These are phyloP conservation scores for Geopemphigus sp. DNA, from an alignment of 1,140 invertebrate species.

Conservation along the genomic window DNA sequence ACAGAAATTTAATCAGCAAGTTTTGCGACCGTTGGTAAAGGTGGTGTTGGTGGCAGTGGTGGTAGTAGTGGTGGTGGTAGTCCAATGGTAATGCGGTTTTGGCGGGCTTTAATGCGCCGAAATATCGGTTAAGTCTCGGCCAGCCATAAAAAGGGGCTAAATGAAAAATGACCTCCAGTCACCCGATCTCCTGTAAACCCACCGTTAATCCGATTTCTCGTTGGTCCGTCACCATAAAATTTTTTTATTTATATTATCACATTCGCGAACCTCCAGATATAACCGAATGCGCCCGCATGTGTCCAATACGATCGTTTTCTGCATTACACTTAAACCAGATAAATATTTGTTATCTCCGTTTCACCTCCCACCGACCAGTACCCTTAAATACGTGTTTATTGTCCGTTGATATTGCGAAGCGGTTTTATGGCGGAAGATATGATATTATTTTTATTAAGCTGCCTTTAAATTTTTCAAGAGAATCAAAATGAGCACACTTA, in stretches of 20 bases:
- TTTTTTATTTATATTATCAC: constrained; percentile 31
- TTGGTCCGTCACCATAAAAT: constrained; percentile 28
- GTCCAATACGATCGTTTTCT: neutral
- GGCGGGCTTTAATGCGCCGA: constrained; percentile 40
- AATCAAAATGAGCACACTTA: constrained; percentile 16
- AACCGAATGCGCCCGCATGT: neutral
- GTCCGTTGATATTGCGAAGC: constrained; percentile 14
- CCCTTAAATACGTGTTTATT: constrained; percentile 32
- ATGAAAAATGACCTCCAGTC: constrained; percentile 45
- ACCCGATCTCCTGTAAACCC: neutral
- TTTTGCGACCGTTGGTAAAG: neutral
- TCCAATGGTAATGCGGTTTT: constrained; percentile 17
- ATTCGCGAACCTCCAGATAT: neutral
- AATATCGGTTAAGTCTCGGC: constrained; percentile 46
- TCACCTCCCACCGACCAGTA: neutral
- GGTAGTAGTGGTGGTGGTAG: constrained; percentile 2
- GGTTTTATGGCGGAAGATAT: constrained; percentile 18
- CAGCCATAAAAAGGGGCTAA: constrained; percentile 35
- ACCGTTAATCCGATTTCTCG: constrained; percentile 43
- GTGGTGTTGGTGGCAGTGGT: neutral
- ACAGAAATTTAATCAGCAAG: constrained; percentile 44
- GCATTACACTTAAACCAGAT: constrained; percentile 14
- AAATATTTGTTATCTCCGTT: constrained; percentile 21
- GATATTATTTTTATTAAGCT: constrained; percentile 37
- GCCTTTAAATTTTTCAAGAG: constrained; percentile 22